A percentile compares a stretch with the other conserved stretches of the same genome.
Evolutionary conservation across 2,797 vertebrate genomes (phyloP).

Genomic region (Sarcoramphus papa): DNA sequence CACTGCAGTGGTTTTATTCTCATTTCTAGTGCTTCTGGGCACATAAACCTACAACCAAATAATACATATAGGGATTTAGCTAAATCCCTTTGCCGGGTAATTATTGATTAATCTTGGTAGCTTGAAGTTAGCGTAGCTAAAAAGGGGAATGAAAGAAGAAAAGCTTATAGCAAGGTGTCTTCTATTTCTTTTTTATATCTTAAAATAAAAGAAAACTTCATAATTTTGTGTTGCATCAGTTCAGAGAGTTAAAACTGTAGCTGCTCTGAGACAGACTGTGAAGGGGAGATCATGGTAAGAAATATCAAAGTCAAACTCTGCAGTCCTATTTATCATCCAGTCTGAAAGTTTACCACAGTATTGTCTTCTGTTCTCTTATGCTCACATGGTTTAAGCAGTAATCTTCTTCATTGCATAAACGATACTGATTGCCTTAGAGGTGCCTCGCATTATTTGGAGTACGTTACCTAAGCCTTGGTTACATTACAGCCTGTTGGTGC

Average conservation of each 20-base stretch:
- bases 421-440: background rate
- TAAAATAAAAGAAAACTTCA: background rate
- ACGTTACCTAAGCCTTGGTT: slow-evolving; percentile 38
- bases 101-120: background rate
- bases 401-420: background rate
- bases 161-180: background rate
- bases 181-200: background rate
- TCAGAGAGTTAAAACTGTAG: background rate
- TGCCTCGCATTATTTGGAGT: slow-evolving; percentile 7
- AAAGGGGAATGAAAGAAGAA: background rate
- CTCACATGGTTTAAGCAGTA: background rate
- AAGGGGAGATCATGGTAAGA: background rate
- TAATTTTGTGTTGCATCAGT: background rate
- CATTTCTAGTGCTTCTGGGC: background rate
- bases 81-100: background rate
- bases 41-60: background rate
- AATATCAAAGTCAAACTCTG: background rate
- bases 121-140: background rate
- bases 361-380: background rate
- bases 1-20: background rate
- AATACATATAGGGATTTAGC: background rate
- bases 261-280: background rate
- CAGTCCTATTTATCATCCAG: background rate
- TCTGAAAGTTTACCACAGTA: background rate
- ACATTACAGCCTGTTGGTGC: slow-evolving; percentile 11